A percentile compares a stretch with the other conserved stretches of the same genome.
These are phyloP conservation scores for Synergus itoensis DNA, from an alignment of 2,888 invertebrate genomes.

Conservation along the genomic window DNA sequence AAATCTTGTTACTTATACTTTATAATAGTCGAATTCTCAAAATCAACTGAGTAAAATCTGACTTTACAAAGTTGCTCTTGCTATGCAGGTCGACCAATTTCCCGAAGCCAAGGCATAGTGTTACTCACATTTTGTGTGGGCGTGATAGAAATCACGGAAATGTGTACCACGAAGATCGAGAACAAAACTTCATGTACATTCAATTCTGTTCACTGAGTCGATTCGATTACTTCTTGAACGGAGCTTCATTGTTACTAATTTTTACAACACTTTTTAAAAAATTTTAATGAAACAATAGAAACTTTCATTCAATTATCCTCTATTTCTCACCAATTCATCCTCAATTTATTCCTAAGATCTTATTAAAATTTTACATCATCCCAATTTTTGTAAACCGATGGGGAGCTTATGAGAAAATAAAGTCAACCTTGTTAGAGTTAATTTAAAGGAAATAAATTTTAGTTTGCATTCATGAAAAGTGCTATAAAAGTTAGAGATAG, in stretches of 20 bases:
- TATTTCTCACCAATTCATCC: no score
- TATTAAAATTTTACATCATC: no score
- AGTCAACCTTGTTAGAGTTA: no score
- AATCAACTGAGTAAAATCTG: conserved; percentile 32
- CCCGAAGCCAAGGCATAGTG: conserved; percentile 20
- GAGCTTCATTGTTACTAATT: conserved; percentile 33
- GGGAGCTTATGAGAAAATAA: no score
- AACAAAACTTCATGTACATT: conserved; percentile 20
- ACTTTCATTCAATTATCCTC: background rate
- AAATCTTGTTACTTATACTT: conserved; percentile 34
- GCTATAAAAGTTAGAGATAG: no score
- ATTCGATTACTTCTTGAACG: conserved; percentile 22
- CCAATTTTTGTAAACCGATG: no score
- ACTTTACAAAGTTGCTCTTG: conserved; percentile 5
- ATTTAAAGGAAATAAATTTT: no score
- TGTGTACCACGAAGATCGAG: conserved; percentile 31
- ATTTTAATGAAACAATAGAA: background rate
- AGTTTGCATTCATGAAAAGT: no score
- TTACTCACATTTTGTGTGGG: conserved; percentile 36
- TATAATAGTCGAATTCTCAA: conserved; percentile 38
- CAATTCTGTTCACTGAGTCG: conserved; percentile 21
- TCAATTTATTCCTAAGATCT: no score
- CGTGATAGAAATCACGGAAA: conserved; percentile 39
- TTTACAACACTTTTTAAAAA: background rate
- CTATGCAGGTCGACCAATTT: conserved; percentile 34